phyloP scores from a whole-genome alignment of 2,113 vertebrate species.

The Prionailurus bengalensis region DNA sequence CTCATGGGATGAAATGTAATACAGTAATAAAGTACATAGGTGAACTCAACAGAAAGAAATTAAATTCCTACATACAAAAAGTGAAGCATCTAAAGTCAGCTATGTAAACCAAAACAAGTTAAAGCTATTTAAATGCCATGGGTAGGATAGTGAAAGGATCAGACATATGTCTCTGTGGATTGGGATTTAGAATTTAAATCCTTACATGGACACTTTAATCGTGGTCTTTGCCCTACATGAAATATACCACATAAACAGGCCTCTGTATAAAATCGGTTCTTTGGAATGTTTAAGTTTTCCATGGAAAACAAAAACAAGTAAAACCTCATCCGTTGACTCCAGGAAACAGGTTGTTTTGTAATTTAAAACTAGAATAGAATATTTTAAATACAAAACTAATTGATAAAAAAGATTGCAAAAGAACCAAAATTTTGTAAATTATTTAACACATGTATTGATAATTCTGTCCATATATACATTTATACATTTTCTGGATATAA shows the following conservation, averaged over 20 bases:
- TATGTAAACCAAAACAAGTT: background rate
- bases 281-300: background rate
- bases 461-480: background rate
- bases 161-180: background rate
- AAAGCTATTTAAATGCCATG: background rate
- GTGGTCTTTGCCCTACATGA: background rate
- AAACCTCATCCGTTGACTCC: background rate
- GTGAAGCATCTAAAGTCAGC: background rate
- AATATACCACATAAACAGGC: background rate
- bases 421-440: background rate
- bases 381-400: background rate
- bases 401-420: background rate
- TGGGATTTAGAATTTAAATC: background rate
- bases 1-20: background rate
- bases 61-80: background rate
- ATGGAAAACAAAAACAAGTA: background rate
- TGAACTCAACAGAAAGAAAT: background rate
- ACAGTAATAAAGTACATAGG: background rate
- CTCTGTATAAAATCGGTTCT: background rate
- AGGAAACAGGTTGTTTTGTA: background rate
- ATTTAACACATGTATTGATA: background rate
- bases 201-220: background rate
- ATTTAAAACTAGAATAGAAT: background rate
- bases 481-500: background rate
- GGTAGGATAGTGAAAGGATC: background rate